Conservation (phyloP, 2,888 invertebrate genomes). For the Diarsia rubi region DNA sequence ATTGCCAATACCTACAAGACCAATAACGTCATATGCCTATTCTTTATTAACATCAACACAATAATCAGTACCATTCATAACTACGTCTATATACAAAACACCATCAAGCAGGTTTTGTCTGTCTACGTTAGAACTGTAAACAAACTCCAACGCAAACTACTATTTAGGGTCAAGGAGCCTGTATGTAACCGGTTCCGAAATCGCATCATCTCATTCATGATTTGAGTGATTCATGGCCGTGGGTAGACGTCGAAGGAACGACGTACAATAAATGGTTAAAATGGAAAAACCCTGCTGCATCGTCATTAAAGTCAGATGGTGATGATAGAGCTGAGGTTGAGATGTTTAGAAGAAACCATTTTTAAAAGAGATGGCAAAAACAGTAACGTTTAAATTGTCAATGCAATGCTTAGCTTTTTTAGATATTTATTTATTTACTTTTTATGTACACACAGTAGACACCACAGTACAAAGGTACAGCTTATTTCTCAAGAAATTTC, state of each 20-base stretch:
- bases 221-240: conserved; percentile 47
- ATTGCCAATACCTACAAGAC: conserved; percentile 3
- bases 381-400: neutral
- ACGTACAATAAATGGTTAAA: conserved; percentile 16
- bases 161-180: conserved; percentile 55
- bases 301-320: conserved; percentile 7
- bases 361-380: neutral
- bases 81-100: conserved; percentile 43
- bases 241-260: conserved; percentile 24
- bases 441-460: no score
- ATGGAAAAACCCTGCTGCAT: conserved; percentile 33
- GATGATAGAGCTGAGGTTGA: neutral
- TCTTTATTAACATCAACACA: conserved; percentile 27
- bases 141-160: conserved; percentile 50
- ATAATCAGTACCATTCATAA: conserved; percentile 38
- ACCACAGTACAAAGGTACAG: no score
- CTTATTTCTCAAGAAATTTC: no score
- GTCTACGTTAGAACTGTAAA: conserved; percentile 27
- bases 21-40: conserved; percentile 24
- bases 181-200: conserved; percentile 52
- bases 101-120: conserved; percentile 40
- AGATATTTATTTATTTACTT: no score
- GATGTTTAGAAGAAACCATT: neutral
- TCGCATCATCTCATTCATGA: conserved; percentile 65
- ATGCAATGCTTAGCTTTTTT: conserved; percentile 5